Base-by-base conservation (phyloP, 2,113 vertebrate genomes). In the Phodopus roborovskii region DNA sequence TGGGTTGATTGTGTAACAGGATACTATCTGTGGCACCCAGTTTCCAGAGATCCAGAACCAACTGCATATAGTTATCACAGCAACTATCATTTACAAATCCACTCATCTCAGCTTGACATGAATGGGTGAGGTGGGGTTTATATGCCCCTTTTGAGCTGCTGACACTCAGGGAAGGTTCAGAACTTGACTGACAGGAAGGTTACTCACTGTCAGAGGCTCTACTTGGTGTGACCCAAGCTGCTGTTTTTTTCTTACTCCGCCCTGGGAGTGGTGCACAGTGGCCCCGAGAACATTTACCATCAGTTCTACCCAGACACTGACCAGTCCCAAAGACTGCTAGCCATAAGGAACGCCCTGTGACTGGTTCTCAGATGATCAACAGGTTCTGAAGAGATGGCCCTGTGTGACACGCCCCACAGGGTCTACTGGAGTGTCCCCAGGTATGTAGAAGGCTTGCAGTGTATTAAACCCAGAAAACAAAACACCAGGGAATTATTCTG, bases 21-120 rank as follows among this genome's bases (percentile, higher is more conserved):
- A 75, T 78, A 30, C 30, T 83, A 53, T 64, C 53, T 39, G 39
- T 94, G 73, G 74, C n/a, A 62, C 39, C 36, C 86, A 77, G 0
- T 92, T 90, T 56, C 70, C 90, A 83, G 45, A 94, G 71, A 88
- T 77, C 48, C 5, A 58, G 79, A 88, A 36, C 39, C 70, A 42
- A 62, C 9, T 62, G 71, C 79, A 93, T 26, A 22, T 5, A 39
- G 1, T 45, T 16, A 58, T 16, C 36, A 74, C 56, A 45, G 66
- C 68, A 50, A 60, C 68, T 70, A 70, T 62, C 56, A 85, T 3
- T 66, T 45, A 87, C 0, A 84, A n/a, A 75, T 48, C 36, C 42
- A 68, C 68, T 83, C 64, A 24, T 73, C 96, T 86, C 73, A 70
- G 89, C 45, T 42, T 93, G 19, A 66, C 8, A 28, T 20, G 12